Evolutionary conservation across 1,140 invertebrate species (phyloP).

Genomic region (Manduca sexta): DNA sequence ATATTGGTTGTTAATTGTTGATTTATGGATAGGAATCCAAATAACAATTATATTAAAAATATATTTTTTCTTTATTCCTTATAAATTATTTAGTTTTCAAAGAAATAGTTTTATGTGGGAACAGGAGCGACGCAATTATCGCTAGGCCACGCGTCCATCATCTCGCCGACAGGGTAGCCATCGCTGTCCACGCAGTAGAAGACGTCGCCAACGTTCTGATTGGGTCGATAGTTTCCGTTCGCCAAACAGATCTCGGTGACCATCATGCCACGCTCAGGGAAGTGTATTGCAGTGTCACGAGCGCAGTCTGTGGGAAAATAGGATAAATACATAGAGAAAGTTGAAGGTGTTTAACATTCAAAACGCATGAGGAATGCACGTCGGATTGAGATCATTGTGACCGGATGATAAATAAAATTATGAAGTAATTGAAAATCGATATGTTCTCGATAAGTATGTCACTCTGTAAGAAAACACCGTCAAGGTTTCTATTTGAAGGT

Average conservation of each 20-base stretch:
- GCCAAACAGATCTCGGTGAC: constrained; percentile 57
- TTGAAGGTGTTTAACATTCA: background rate
- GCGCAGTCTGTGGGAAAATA: constrained; percentile 68
- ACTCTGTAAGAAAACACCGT: constrained; percentile 1
- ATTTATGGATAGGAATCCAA: background rate
- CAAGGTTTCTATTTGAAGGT: constrained; percentile 18
- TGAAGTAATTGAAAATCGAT: constrained; percentile 1
- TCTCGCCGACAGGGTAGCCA: constrained; percentile 54
- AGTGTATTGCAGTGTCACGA: constrained; percentile 63
- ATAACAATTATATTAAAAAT: background rate
- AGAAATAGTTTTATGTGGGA: constrained; percentile 4
- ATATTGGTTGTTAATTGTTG: too few relatives aligned
- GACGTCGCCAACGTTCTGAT: constrained; percentile 58
- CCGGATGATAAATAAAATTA: background rate
- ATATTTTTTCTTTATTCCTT: too few relatives aligned
- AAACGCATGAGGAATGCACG: background rate
- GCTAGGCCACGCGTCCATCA: constrained; percentile 29
- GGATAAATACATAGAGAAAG: background rate
- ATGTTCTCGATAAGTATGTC: constrained; percentile 1
- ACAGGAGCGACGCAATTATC: constrained; percentile 26
- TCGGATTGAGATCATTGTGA: background rate
- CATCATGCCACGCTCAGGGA: constrained; percentile 53
- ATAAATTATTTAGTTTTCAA: too few relatives aligned
- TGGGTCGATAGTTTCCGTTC: constrained; percentile 71
- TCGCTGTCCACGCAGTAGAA: constrained; percentile 73